phyloP scores from a whole-genome alignment of 2,113 vertebrate species.

The Progne subis region DNA sequence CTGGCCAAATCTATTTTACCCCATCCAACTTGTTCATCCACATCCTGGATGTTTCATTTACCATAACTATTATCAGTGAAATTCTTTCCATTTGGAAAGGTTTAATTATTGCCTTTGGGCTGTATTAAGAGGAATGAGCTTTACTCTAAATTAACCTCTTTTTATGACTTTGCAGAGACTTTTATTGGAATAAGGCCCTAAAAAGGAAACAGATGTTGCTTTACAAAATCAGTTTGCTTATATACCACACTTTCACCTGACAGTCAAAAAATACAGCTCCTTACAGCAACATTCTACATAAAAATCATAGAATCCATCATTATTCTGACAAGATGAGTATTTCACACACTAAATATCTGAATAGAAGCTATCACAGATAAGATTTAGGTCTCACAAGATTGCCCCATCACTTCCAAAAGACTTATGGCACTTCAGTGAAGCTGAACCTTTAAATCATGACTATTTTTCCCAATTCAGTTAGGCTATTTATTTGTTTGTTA shows the following conservation, averaged over 20 bases:
- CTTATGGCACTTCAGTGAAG: not conserved
- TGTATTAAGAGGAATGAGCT: not conserved
- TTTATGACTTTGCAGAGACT: slow-evolving; percentile 7
- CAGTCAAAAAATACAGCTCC: slow-evolving; percentile 51
- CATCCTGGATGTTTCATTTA: not conserved
- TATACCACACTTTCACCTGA: slow-evolving; percentile 22
- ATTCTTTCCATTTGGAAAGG: not conserved
- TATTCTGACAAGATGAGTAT: slow-evolving; percentile 61
- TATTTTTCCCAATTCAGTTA: not conserved
- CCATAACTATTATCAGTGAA: not conserved
- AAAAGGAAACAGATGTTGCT: slow-evolving; percentile 51
- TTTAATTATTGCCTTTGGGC: not conserved
- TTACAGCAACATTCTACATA: slow-evolving; percentile 45
- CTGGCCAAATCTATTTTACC: not conserved
- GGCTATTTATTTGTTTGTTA: not conserved
- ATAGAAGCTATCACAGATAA: slow-evolving; percentile 35
- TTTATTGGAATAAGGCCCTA: not conserved
- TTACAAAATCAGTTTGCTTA: slow-evolving; percentile 55
- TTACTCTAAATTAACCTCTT: slow-evolving; percentile 41
- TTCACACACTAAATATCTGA: slow-evolving; percentile 54
- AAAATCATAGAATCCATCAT: slow-evolving; percentile 48
- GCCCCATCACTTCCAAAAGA: slow-evolving; percentile 14
- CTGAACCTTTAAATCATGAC: not conserved
- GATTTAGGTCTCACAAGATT: slow-evolving; percentile 40
- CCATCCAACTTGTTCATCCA: not conserved